Base-by-base conservation (phyloP, 2,888 invertebrate genomes). In the Eupithecia subfuscata region DNA sequence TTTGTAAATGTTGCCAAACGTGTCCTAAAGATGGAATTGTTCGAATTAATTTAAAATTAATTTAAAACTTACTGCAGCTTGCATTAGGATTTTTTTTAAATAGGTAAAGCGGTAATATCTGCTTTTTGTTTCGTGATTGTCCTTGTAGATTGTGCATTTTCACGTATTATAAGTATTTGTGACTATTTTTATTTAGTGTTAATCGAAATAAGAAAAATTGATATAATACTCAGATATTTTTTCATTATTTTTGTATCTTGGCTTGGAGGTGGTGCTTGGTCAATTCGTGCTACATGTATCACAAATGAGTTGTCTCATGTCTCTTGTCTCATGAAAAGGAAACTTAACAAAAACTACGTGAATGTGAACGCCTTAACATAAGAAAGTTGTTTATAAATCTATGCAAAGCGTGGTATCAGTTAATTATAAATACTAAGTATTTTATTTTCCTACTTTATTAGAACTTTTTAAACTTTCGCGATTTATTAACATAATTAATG, bases 101-200 rank as follows among this genome's bases (percentile, higher is more conserved):
- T 68, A n/a, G n/a, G n/a, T n/a, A 45, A 5, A 25, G n/a, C 22
- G 40, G 40, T 67, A 56, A 56, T 67, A 67, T 67, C 67, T 18
- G 40, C 67, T 45, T 68, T 25, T 16, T 40, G 14, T 43, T 43
- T 68, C 43, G 68, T 68, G 68, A 67, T 67, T 75, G 45, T 64
- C 11, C 18, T 18, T 9, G 18, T 64, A 34, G 64, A 64, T 34
- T 30, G 3, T 78, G 76, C 75, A 78, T 78, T 75, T 80, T 74
- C 75, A 76, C 71, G 74, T 80, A 68, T 80, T 69, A 22, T 56
- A 82, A 81, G 82, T 83, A 82, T 84, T 82, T 82, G 81, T 82
- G 81, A 82, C 80, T 82, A 82, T 76, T 82, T 80, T 83, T 79
- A 80, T 74, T 79, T 79, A 82, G 79, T 67, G 67, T 56, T 56